phyloP scores from a whole-genome alignment of 2,888 invertebrate species.

The Galeruca laticollis region DNA sequence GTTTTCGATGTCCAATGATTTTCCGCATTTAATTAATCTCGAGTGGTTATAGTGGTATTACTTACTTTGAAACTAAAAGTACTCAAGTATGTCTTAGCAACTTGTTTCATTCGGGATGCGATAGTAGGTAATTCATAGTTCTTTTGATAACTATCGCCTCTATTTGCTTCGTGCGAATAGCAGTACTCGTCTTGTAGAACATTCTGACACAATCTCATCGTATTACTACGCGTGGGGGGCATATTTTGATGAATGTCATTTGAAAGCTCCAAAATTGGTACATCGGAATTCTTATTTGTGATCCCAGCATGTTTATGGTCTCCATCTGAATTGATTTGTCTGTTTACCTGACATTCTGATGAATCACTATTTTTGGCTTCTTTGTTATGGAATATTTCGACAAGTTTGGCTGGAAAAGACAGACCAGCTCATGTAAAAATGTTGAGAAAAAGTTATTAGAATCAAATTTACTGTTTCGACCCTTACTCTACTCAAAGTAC shows the following conservation, averaged over 20 bases:
- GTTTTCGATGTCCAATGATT: no score
- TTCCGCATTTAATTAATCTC: not conserved
- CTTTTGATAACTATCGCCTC: conserved; percentile 52
- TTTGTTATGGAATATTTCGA: conserved; percentile 65
- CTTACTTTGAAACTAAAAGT: conserved; percentile 66
- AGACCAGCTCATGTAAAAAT: not conserved
- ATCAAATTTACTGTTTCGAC: no score
- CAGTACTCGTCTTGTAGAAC: conserved; percentile 39
- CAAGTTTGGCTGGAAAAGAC: conserved; percentile 54
- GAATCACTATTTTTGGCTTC: conserved; percentile 62
- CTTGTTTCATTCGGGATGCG: conserved; percentile 76
- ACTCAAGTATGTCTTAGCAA: conserved; percentile 69
- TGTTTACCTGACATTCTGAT: conserved; percentile 53
- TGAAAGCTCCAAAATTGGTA: conserved; percentile 19
- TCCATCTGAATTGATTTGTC: conserved; percentile 6
- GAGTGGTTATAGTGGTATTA: no score
- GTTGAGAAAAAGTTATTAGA: no score
- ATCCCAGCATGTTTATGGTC: conserved; percentile 11
- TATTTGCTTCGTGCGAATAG: conserved; percentile 52
- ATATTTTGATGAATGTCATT: not conserved
- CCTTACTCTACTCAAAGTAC: no score
- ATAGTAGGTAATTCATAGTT: conserved; percentile 75
- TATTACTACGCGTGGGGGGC: not conserved
- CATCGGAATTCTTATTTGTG: conserved; percentile 24
- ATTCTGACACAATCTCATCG: conserved; percentile 14